Conservation (phyloP, 1,140 invertebrate species). For the Macrobrachium nipponense region DNA sequence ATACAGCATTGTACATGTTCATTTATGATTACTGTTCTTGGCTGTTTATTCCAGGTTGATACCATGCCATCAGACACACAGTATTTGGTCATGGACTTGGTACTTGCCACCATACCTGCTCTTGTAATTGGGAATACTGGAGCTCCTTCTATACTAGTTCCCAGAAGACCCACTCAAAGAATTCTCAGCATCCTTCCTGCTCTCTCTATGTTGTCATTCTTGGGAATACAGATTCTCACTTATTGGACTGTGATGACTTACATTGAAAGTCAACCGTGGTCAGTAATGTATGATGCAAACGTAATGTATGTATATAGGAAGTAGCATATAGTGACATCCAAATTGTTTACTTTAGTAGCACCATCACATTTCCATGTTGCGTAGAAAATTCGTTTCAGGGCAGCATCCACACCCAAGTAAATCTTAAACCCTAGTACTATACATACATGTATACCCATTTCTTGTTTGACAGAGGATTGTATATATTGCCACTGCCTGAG, state of each 20-base stretch:
- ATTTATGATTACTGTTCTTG: background rate
- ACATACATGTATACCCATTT: too few relatives aligned
- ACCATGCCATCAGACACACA: constrained; percentile 63
- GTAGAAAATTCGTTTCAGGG: too few relatives aligned
- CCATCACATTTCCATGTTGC: too few relatives aligned
- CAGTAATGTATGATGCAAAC: constrained; percentile 21
- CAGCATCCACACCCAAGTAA: too few relatives aligned
- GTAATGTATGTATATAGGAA: background rate
- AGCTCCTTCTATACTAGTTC: constrained; percentile 63
- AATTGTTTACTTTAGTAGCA: background rate
- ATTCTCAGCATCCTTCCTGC: constrained; percentile 66
- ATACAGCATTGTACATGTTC: background rate
- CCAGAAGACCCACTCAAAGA: constrained; percentile 63
- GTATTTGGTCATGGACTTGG: constrained; percentile 64
- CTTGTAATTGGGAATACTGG: constrained; percentile 65
- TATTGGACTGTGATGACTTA: constrained; percentile 65
- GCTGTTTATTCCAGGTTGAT: constrained; percentile 46
- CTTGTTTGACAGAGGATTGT: too few relatives aligned
- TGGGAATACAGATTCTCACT: constrained; percentile 65
- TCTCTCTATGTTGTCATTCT: constrained; percentile 67
- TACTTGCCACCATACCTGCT: constrained; percentile 62
- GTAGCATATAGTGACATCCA: background rate
- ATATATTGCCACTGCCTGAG: too few relatives aligned
- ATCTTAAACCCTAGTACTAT: too few relatives aligned
- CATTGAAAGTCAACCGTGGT: constrained; percentile 66